Evolutionary conservation across 2,888 invertebrate genomes (phyloP).

Genomic region (Deilephila elpenor): DNA sequence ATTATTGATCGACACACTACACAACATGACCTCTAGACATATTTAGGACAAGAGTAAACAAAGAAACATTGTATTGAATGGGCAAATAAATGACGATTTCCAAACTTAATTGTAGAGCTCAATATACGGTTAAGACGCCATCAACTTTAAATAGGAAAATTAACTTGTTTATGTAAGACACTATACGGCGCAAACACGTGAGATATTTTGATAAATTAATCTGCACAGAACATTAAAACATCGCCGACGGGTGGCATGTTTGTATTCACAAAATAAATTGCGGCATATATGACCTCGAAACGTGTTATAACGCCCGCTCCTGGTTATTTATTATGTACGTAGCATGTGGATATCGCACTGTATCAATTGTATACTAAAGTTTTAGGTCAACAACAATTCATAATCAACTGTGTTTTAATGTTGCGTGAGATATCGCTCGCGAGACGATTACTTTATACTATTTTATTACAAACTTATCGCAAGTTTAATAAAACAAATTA

Average conservation of each 20-base stretch:
- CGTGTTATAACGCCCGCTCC: neutral
- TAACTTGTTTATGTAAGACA: neutral
- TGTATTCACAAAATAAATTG: constrained; percentile 13
- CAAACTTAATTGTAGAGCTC: neutral
- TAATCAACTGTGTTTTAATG: neutral
- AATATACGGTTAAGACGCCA: neutral
- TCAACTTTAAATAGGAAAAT: neutral
- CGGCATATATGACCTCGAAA: constrained; percentile 7
- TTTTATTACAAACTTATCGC: neutral
- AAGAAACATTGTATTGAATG: no score
- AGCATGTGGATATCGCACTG: neutral
- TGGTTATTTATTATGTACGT: neutral
- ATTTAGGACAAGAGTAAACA: no score
- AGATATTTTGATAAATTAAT: constrained; percentile 18
- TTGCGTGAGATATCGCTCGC: neutral
- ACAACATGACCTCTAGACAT: no score
- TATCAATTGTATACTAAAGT: neutral
- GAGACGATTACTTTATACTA: neutral
- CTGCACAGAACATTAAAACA: neutral
- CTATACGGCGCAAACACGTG: neutral
- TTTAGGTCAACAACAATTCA: constrained; percentile 16
- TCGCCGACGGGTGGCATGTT: neutral
- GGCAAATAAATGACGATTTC: no score
- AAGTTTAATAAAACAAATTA: no score
- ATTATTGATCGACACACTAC: no score